Percentiles rank a stretch among this genome's conserved stretches.
phyloP scores from a whole-genome alignment of 2,888 invertebrate genomes.

The Lasioglossum figueresi region DNA sequence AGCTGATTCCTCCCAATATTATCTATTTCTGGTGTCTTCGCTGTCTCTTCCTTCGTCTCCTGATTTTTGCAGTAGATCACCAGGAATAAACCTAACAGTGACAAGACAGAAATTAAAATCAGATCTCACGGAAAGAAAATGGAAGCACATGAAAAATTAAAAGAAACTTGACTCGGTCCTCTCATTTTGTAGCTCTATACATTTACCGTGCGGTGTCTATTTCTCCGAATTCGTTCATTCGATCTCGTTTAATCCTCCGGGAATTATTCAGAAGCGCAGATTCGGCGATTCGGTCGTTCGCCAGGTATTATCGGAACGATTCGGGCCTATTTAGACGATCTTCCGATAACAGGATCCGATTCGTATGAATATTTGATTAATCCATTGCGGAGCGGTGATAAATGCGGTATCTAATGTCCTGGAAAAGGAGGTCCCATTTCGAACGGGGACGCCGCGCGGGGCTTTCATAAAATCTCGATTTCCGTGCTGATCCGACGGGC shows the following conservation, averaged over 20 bases:
- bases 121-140: background rate
- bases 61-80: background rate
- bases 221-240: background rate
- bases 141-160: background rate
- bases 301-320: background rate
- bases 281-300: background rate
- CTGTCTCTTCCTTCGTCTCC: background rate
- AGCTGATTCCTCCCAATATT: too few species aligned
- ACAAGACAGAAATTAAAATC: background rate
- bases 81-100: background rate
- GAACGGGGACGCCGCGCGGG: background rate
- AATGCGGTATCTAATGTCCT: background rate
- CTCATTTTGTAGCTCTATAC: background rate
- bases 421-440: background rate
- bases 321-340: background rate
- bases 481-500: background rate
- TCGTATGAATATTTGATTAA: conserved; percentile 3
- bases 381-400: background rate
- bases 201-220: background rate
- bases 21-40: too few species aligned
- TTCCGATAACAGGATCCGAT: background rate
- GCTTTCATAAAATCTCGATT: conserved; percentile 7
- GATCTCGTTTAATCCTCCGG: background rate
- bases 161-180: background rate
- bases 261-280: background rate